Base-by-base conservation (phyloP, 2,888 invertebrate species). In the Drosophila paucipuncta region DNA sequence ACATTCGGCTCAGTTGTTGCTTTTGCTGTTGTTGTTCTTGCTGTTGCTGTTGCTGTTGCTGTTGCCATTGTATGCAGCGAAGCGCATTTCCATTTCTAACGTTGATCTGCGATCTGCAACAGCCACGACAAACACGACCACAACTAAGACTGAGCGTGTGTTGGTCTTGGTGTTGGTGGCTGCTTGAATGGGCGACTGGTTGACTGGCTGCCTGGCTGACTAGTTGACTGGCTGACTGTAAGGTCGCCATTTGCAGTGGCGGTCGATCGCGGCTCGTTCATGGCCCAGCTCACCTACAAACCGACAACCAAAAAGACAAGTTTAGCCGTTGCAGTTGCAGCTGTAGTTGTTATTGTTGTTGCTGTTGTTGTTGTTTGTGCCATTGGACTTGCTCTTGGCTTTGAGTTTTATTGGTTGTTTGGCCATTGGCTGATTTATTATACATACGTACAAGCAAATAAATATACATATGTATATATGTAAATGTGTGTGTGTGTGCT, bases 271-370 rank as follows among this genome's bases (percentile, higher is more conserved):
- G 76, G 80, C 81, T 72, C 62, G 87, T 90, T 90, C 92, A 92
- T 91, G 91, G 91, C 89, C 85, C 88, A 80, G 79, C 88, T 91
- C 91, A 92, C 91, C 91, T 91, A 91, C 91, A 91, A 91, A 92
- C 84, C 83, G 81, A 78, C 73, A 88, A 74, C 78, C 78, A 57
- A 79, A 79, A 79, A 79, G 78, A 79, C 78, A 79, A 83, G 83
- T 83, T 83, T 83, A 72, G 60, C 41, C 30, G 50, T 60, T 71
- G 70, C 52, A 52, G 67, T n/a, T 62, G 59, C 30, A 43, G 63
- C 1, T 28, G 37, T 62, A 30, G 47, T 53, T 62, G 18, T 59
- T 54, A 55, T 59, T 37, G 63, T 53, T 64, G 18, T 59, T 54
- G 59, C 55, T 37, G 63, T 53, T 64, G 59, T 62, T 67, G 72